Evolutionary conservation across 2,888 invertebrate species (phyloP), one percentile per base, ranked within the genome.

Genomic region (Ennomos fuscantarius): DNA sequence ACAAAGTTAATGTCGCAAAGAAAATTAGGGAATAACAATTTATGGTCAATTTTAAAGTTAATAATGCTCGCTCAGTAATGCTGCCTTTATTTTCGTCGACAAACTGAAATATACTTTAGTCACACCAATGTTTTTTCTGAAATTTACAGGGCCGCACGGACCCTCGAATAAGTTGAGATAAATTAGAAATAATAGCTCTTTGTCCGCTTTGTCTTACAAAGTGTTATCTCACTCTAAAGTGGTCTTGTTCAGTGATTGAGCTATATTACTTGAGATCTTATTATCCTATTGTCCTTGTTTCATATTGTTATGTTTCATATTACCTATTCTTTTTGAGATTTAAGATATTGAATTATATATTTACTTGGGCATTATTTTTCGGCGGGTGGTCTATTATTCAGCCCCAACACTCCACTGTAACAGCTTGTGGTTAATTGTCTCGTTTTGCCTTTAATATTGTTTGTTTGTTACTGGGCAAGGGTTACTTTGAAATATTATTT

Each of bases 181-280:
- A 66, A 61, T 63, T 51, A 63, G 55, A 50, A 65, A 51, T 65
- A 63, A 67, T 63, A 58, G 59, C 60, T 60, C 61, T 63, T 60
- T 62, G 59, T 59, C 59, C 48, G 49, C 40, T 52, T 48, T 48
- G 55, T 59, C 53, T 59, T 57, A 50, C 55, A 49, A 54, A 57
- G 49, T 50, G 37, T 57, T 62, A 56, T 56, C 55, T 58, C 46
- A 53, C 39, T 55, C 41, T 53, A 33, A 58, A 67, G 66, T 62
- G 60, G 51, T 48, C 48, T 61, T 49, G 42, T 56, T 45, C 52
- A 34, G 12, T 57, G 53, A 62, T 63, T 61, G 55, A 37, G 47
- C 51, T 40, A 43, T 58, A 58, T 58, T 62, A 54, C 32, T 40
- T 42, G 13, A 55, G 43, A 59, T 58, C 40, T 60, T 55, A 46